Evolutionary conservation across 1,140 invertebrate genomes (phyloP).

Genomic region (Probaryconus sp.): DNA sequence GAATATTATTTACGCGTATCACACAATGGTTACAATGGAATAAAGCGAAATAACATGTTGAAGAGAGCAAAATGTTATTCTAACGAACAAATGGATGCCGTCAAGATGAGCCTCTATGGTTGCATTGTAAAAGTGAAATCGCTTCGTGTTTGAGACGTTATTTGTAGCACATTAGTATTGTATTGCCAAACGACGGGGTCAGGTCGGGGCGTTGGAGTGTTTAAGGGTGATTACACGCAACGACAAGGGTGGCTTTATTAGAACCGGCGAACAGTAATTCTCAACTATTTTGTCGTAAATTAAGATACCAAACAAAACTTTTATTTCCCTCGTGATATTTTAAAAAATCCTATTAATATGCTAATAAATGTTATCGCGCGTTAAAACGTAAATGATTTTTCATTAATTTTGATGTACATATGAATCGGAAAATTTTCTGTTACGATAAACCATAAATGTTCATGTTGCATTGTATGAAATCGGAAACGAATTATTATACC

Average conservation of each 20-base stretch:
- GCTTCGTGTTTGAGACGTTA: conserved; percentile 76
- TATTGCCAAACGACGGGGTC: conserved; percentile 70
- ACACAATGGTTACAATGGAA: conserved; percentile 38
- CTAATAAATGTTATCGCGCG: no score
- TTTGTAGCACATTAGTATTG: conserved; percentile 79
- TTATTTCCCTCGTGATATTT: no score
- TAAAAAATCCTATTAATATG: no score
- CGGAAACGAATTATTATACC: no score
- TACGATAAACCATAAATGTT: no score
- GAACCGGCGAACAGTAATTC: conserved; percentile 68
- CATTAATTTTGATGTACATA: no score
- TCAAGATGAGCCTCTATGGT: conserved; percentile 55
- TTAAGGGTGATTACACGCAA: conserved; percentile 78
- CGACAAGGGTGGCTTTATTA: conserved; percentile 78
- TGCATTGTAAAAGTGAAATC: conserved; percentile 77
- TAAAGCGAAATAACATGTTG: conserved; percentile 40
- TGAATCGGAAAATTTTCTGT: no score
- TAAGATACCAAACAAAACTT: no score
- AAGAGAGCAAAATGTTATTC: conserved; percentile 61
- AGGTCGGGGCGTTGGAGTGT: conserved; percentile 76
- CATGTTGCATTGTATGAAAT: no score
- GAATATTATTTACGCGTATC: conserved; percentile 20
- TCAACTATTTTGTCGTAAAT: conserved; percentile 52
- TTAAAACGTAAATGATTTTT: no score
- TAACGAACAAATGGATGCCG: conserved; percentile 50